These are phyloP conservation scores for Alaudala cheleensis DNA, from an alignment of 2,113 vertebrate genomes.

Conservation along the genomic window DNA sequence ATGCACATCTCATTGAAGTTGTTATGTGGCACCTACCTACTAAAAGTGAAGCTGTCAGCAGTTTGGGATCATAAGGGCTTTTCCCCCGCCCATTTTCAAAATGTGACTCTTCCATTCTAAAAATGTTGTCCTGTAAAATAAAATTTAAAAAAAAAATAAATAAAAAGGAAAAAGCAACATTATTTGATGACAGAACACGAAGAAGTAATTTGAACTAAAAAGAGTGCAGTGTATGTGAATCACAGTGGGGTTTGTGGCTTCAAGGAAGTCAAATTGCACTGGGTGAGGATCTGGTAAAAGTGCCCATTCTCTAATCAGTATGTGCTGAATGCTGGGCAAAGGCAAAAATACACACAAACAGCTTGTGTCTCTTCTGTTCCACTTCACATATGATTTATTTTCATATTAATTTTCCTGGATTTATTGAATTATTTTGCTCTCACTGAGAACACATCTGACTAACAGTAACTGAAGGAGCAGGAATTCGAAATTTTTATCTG, in stretches of 20 bases:
- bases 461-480: background rate
- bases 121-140: slow-evolving; percentile 85
- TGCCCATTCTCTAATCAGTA: background rate
- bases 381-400: background rate
- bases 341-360: background rate
- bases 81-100: slow-evolving; percentile 96
- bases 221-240: background rate
- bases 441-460: background rate
- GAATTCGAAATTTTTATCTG: background rate
- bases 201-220: background rate
- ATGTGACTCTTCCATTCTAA: slow-evolving; percentile 85
- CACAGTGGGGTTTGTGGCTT: background rate
- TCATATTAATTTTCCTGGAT: background rate
- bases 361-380: background rate
- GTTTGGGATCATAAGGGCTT: slow-evolving; percentile 96
- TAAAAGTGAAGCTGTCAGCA: slow-evolving; percentile 92
- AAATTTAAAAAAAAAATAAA: background rate
- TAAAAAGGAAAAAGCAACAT: background rate
- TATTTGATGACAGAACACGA: background rate
- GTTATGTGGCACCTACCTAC: slow-evolving; percentile 80
- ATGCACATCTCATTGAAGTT: background rate
- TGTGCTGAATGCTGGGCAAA: background rate
- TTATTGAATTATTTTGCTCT: background rate
- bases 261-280: background rate
- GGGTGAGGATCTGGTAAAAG: background rate